Evolutionary conservation across 2,888 invertebrate genomes (phyloP).

Genomic region (Hydraecia micacea): DNA sequence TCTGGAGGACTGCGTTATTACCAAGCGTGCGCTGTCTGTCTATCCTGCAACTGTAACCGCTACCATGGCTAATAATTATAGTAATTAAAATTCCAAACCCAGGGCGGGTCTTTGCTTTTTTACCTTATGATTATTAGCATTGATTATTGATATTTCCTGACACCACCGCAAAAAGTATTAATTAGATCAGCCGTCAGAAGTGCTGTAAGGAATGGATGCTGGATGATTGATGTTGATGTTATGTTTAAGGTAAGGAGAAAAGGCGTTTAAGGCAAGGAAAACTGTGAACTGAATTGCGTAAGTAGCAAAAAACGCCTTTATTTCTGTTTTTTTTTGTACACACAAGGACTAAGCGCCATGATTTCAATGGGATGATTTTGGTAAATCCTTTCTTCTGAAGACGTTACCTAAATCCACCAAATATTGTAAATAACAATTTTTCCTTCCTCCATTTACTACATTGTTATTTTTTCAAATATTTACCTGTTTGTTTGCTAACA

Average conservation of each 20-base stretch:
- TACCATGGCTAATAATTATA: background rate
- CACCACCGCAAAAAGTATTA: background rate
- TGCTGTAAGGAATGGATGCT: background rate
- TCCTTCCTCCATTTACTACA: slow-evolving; percentile 3
- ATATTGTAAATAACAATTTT: slow-evolving; percentile 10
- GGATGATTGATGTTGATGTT: background rate
- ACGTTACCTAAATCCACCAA: background rate
- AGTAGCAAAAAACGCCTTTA: background rate
- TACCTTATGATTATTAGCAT: background rate
- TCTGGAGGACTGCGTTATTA: no score
- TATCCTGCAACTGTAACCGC: background rate
- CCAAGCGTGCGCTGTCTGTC: background rate
- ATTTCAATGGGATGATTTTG: slow-evolving; percentile 1
- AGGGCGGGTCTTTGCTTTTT: background rate
- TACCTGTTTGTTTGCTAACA: slow-evolving; percentile 21
- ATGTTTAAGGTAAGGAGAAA: background rate
- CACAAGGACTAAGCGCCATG: background rate
- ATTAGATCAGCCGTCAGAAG: background rate
- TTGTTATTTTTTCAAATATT: slow-evolving; percentile 18
- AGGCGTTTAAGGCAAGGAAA: background rate
- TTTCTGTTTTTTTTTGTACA: background rate
- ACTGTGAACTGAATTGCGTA: background rate
- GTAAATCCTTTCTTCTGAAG: background rate
- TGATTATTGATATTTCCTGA: background rate
- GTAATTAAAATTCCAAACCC: background rate